These are phyloP conservation scores for Meloidogyne chitwoodi DNA, from an alignment of 1,140 invertebrate species.

Conservation along the genomic window DNA sequence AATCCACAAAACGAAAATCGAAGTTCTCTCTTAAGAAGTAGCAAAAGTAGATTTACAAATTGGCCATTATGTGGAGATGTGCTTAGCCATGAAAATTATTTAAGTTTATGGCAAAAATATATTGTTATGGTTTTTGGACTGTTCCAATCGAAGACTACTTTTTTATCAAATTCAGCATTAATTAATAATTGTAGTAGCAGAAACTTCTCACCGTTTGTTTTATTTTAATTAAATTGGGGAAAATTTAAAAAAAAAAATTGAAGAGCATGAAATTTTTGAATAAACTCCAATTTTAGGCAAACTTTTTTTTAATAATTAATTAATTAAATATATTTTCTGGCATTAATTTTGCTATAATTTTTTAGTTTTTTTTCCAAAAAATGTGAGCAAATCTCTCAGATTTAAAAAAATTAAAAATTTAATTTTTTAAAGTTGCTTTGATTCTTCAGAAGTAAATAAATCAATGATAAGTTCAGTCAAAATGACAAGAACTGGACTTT, in stretches of 20 bases:
- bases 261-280: too few relatives aligned
- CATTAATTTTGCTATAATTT: too few relatives aligned
- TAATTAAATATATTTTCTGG: too few relatives aligned
- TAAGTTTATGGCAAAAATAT: constrained; percentile 58
- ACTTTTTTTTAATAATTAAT: too few relatives aligned
- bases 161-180: constrained; percentile 20
- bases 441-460: constrained; percentile 8
- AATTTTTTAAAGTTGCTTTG: neutral
- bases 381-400: neutral
- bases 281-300: too few relatives aligned
- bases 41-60: constrained; percentile 56
- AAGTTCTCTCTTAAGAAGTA: constrained; percentile 78
- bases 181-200: too few relatives aligned
- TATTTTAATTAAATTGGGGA: too few relatives aligned
- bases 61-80: constrained; percentile 51
- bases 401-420: neutral
- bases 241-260: too few relatives aligned
- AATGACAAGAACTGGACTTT: constrained; percentile 22
- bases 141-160: constrained; percentile 39
- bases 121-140: constrained; percentile 54
- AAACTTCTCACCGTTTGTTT: constrained; percentile 42
- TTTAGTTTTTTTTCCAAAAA: too few relatives aligned
- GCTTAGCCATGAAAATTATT: constrained; percentile 56
- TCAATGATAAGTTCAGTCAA: constrained; percentile 28
- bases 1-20: constrained; percentile 93